phyloP scores from a whole-genome alignment of 2,888 invertebrate genomes.

The Dermolepida albohirtum region DNA sequence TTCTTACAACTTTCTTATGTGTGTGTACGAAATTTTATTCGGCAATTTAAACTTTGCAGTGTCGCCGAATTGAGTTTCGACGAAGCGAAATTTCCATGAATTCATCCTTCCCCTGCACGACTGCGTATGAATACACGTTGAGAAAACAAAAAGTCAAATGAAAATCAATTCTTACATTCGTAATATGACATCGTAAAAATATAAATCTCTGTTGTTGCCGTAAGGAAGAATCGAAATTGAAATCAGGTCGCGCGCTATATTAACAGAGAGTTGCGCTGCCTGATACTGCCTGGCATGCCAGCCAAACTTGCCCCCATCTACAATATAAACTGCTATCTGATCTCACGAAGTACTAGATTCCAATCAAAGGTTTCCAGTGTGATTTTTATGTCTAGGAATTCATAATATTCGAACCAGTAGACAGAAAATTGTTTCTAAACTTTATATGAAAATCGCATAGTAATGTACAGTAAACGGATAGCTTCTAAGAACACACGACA shows the following conservation, averaged over 20 bases:
- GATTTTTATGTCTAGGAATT: too few species aligned
- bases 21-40: too few species aligned
- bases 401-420: too few species aligned
- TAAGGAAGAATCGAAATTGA: constrained; percentile 15
- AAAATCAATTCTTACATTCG: constrained; percentile 17
- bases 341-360: background rate
- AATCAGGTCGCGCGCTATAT: constrained; percentile 19
- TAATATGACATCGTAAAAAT: constrained; percentile 18
- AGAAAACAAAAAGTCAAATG: constrained; percentile 23
- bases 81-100: background rate
- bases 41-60: too few species aligned
- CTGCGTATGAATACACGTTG: constrained; percentile 12
- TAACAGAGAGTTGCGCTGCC: constrained; percentile 2
- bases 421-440: too few species aligned
- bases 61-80: too few species aligned
- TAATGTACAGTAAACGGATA: too few species aligned
- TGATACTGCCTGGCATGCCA: background rate
- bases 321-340: background rate
- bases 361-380: constrained; percentile 1
- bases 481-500: too few species aligned
- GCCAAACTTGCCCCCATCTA: background rate
- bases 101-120: background rate
- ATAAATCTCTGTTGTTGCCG: constrained; percentile 16
- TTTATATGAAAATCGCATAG: too few species aligned
- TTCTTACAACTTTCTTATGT: too few species aligned